phyloP scores from a whole-genome alignment of 1,140 invertebrate genomes.

The Hyposmocoma kahamanoa region DNA sequence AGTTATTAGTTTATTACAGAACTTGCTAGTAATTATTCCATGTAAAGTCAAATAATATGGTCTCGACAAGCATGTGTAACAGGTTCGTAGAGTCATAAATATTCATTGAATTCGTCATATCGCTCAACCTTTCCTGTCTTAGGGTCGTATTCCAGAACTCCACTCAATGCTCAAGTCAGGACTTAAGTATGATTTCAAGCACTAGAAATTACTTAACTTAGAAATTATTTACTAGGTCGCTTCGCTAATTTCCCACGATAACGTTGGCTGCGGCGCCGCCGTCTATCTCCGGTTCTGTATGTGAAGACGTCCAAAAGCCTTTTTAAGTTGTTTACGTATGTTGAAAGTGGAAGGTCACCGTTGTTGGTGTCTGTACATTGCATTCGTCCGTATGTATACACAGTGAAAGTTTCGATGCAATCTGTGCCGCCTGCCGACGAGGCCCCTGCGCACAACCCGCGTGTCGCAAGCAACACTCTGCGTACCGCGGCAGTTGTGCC shows the following conservation, averaged over 20 bases:
- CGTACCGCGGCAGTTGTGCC: conserved; percentile 9
- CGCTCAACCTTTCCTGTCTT: background rate
- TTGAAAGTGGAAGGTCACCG: conserved; percentile 14
- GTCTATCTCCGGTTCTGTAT: background rate
- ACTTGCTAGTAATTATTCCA: too few species aligned
- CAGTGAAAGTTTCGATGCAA: conserved; percentile 46
- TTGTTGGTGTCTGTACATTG: conserved; percentile 1
- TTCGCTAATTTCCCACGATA: too few species aligned
- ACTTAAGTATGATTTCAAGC: too few species aligned
- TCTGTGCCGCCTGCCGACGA: conserved; percentile 18
- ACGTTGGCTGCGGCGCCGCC: background rate
- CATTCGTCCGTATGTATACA: conserved; percentile 11
- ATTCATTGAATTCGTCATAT: background rate
- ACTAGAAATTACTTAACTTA: too few species aligned
- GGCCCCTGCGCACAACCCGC: conserved; percentile 21
- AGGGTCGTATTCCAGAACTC: too few species aligned
- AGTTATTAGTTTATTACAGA: too few species aligned
- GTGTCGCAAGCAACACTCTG: conserved; percentile 38
- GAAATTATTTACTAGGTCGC: too few species aligned
- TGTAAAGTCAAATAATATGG: too few species aligned
- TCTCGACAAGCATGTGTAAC: background rate
- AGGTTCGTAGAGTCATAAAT: background rate
- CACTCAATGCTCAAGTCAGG: too few species aligned
- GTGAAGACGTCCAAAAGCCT: background rate
- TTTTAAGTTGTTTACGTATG: conserved; percentile 12